Evolutionary conservation across 2,797 vertebrate genomes (phyloP).

Genomic region (Hemitrygon akajei): DNA sequence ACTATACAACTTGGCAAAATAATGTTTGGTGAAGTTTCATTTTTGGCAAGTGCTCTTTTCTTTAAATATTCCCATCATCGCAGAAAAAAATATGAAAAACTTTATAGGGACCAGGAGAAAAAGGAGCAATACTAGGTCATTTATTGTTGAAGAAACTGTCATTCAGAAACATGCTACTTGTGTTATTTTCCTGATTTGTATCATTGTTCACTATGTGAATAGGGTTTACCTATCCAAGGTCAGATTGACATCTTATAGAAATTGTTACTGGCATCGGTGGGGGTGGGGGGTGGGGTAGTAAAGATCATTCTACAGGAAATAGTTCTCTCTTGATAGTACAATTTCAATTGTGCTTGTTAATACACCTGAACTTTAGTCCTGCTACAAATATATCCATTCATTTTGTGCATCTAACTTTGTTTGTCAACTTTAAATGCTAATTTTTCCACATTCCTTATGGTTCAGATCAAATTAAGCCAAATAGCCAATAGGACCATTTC

Average conservation of each 20-base stretch:
- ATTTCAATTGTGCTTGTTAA: neutral
- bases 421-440: neutral
- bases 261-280: neutral
- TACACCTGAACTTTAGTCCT: neutral
- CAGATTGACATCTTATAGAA: neutral
- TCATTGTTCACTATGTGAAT: neutral
- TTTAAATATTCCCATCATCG: neutral
- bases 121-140: neutral
- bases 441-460: neutral
- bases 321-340: neutral
- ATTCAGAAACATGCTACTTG: neutral
- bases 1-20: neutral
- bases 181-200: neutral
- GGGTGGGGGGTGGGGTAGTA: too few species aligned
- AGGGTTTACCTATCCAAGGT: neutral
- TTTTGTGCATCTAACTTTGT: neutral
- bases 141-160: neutral
- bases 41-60: neutral
- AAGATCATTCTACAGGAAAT: too few species aligned
- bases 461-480: neutral
- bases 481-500: neutral
- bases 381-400: neutral
- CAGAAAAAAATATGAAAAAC: neutral
- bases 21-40: neutral
- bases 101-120: neutral